Base-by-base conservation (phyloP, 2,888 invertebrate genomes). In the Dryomyza anilis region DNA sequence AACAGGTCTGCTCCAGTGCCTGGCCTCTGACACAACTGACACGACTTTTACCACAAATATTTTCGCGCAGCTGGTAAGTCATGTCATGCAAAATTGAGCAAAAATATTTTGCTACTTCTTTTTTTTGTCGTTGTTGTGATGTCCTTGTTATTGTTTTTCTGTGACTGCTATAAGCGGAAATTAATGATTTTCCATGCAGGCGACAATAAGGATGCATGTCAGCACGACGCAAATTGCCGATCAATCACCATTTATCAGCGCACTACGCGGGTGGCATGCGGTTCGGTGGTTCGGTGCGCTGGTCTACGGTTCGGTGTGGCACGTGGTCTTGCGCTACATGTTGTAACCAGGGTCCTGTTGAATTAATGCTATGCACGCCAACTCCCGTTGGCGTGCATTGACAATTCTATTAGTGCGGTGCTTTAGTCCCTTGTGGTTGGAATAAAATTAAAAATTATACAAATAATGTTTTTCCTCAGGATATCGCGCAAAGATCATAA, bases 161-260 rank as follows among this genome's bases (percentile, higher is more conserved):
- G 21, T 27, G 27, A 29, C 29, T 52, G 30, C 30, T 53, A 5
- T 14, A 52, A 55, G 33, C 55, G 30, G 33, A 33, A 33, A 55
- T 76, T 76, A 73, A 76, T 74, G 77, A 73, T 75, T 76, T 75
- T 73, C 70, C 73, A 71, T 68, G 71, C 63, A 70, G 70, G 71
- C 67, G 71, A 73, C 73, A 75, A 55, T 48, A 43, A 36, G 46
- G 55, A 61, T 73, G 70, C 73, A 71, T 72, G 77, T 75, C 77
- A 74, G 70, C 74, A 74, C 70, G 76, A 74, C 76, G 76, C 73
- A 75, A 77, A 76, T 74, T 76, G 76, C 76, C 76, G 74, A 77
- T 77, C 77, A 76, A 77, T 77, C 77, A 77, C 69, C 75, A 76
- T 77, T 77, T 75, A 76, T 77, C 74, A 76, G 70, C 71, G 73